A percentile compares a stretch with the other conserved stretches of the same genome.
phyloP scores from a whole-genome alignment of 2,888 invertebrate species.

The Drosophila parthenogenetica region DNA sequence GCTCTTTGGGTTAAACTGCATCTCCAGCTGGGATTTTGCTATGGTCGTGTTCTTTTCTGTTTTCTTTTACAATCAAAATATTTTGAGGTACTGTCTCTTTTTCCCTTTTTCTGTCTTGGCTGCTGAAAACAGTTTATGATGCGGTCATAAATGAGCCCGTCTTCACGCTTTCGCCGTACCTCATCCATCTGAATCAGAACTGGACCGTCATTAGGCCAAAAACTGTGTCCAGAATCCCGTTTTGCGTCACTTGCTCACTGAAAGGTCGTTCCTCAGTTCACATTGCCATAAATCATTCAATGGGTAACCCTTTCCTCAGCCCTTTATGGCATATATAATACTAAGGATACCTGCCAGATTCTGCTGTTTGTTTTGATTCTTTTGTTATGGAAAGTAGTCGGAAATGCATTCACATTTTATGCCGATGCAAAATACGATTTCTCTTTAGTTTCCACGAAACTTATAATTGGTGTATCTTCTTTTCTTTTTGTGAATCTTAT shows the following conservation, averaged over 20 bases:
- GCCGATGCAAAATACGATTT: conserved; percentile 7
- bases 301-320: conserved; percentile 56
- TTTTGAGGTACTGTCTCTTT: conserved; percentile 65
- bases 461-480: neutral
- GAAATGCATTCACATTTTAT: conserved; percentile 23
- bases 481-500: neutral
- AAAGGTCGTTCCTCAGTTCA: conserved; percentile 29
- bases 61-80: conserved; percentile 78
- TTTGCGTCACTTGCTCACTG: conserved; percentile 63
- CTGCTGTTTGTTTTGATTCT: conserved; percentile 12
- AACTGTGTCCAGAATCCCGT: conserved; percentile 28
- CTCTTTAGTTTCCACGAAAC: neutral
- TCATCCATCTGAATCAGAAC: conserved; percentile 9
- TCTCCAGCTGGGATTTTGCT: conserved; percentile 50
- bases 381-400: conserved; percentile 28
- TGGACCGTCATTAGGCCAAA: conserved; percentile 41
- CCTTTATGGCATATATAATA: neutral
- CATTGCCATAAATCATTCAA: conserved; percentile 62
- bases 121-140: conserved; percentile 72
- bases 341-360: conserved; percentile 42
- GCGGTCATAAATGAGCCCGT: conserved; percentile 68
- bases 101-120: conserved; percentile 20
- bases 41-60: conserved; percentile 33
- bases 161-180: conserved; percentile 65
- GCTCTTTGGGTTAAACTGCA: conserved; percentile 41